Conservation (phyloP, 2,888 invertebrate genomes). For the Folsomia candida region DNA sequence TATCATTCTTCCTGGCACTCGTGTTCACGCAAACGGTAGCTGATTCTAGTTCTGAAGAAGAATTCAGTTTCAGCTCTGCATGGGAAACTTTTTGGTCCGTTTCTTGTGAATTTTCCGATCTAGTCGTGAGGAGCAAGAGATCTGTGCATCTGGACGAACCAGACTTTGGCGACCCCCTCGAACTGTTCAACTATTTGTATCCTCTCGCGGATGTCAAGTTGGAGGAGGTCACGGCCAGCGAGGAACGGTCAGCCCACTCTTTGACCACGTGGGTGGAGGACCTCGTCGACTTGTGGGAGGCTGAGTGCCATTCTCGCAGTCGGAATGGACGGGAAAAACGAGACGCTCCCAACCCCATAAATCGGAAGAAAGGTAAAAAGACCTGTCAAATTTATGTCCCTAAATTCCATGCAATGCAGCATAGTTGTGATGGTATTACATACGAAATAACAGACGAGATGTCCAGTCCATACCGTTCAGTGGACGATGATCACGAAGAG, state of each 20-base stretch:
- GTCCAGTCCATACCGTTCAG: too few species aligned
- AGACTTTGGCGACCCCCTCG: too few species aligned
- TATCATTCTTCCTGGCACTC: too few species aligned
- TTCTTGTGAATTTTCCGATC: conserved; percentile 37
- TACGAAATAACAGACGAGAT: background rate
- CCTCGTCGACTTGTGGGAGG: conserved; percentile 38
- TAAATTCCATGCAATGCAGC: background rate
- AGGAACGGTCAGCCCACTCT: conserved; percentile 18
- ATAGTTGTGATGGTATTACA: background rate
- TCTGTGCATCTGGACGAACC: conserved; percentile 23
- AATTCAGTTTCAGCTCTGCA: too few species aligned
- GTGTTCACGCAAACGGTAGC: too few species aligned
- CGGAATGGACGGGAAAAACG: too few species aligned
- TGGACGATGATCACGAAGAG: background rate
- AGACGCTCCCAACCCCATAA: too few species aligned
- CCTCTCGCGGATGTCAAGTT: conserved; percentile 35
- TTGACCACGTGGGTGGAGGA: conserved; percentile 36
- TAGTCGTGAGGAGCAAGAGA: conserved; percentile 27
- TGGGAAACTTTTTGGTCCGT: conserved; percentile 42
- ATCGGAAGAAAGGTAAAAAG: background rate
- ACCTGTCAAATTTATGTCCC: background rate
- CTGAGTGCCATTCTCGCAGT: too few species aligned
- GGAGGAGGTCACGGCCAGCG: conserved; percentile 22
- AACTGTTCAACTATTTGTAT: conserved; percentile 44
- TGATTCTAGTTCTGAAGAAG: too few species aligned